Percentiles rank a stretch among this genome's conserved stretches.
These are phyloP conservation scores for Oreochromis niloticus DNA, from an alignment of 2,113 vertebrate genomes.

Conservation along the genomic window DNA sequence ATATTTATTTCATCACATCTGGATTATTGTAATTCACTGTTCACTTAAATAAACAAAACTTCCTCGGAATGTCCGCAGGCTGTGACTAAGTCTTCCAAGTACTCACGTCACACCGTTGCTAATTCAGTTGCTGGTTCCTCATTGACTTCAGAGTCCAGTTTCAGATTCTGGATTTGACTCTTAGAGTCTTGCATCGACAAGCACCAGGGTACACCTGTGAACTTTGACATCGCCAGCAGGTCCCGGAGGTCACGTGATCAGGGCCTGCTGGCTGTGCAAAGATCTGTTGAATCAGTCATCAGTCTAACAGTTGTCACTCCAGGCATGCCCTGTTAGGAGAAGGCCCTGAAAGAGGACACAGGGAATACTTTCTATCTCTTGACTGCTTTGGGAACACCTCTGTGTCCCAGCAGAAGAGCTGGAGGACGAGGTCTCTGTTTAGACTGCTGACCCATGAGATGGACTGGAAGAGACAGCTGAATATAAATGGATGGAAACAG, in stretches of 20 bases:
- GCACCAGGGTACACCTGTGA: not conserved
- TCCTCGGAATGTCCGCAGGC: not conserved
- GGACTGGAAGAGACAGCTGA: not conserved
- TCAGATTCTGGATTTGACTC: not conserved
- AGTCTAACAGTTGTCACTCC: not conserved
- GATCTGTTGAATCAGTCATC: not conserved
- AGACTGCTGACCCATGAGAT: not conserved
- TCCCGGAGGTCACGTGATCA: not conserved
- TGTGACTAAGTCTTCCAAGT: not conserved
- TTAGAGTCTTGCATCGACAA: rapidly evolving
- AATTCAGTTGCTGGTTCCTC: not conserved
- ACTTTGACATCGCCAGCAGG: not conserved
- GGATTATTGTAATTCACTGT: not conserved
- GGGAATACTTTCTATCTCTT: not conserved
- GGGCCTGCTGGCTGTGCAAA: not conserved
- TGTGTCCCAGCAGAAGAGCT: not conserved
- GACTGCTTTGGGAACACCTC: rapidly evolving
- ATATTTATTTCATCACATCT: not conserved
- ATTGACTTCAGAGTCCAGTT: not conserved
- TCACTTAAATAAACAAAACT: not conserved
- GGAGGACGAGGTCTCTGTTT: not conserved
- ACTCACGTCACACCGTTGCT: not conserved
- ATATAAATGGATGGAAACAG: not conserved
- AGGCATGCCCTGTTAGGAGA: not conserved
- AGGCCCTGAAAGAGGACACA: not conserved